A percentile compares a stretch with the other conserved stretches of the same genome.
Evolutionary conservation across 2,113 vertebrate species (phyloP).

Genomic region (Oryzias melastigma): DNA sequence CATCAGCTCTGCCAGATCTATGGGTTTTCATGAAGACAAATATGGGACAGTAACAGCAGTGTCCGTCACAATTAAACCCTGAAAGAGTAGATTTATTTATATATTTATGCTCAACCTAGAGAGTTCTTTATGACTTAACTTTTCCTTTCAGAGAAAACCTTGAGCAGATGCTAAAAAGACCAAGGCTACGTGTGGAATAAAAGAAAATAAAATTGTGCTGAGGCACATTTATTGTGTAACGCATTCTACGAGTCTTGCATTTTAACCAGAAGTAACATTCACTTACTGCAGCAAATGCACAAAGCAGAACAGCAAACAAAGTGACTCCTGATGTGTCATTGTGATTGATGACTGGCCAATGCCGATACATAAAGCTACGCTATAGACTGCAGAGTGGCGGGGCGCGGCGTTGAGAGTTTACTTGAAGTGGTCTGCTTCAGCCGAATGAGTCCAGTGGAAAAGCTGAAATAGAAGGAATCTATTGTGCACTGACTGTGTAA

Average conservation of each 20-base stretch:
- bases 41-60: neutral
- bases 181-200: neutral
- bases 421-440: conserved; percentile 1
- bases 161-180: neutral
- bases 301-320: conserved; percentile 34
- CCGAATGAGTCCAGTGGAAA: conserved; percentile 16
- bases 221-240: conserved; percentile 9
- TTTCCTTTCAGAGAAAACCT: neutral
- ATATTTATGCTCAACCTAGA: neutral
- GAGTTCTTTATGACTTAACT: neutral
- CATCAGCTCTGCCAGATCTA: conserved; percentile 17
- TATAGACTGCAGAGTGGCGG: conserved; percentile 18
- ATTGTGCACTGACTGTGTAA: conserved; percentile 15
- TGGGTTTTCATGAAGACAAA: conserved; percentile 10
- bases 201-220: neutral
- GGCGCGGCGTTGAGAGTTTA: conserved; percentile 25
- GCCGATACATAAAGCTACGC: conserved; percentile 37
- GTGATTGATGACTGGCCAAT: conserved; percentile 44
- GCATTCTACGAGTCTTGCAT: conserved; percentile 3
- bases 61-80: neutral
- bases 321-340: conserved; percentile 25
- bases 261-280: conserved; percentile 17
- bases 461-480: conserved; percentile 27
- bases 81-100: conserved; percentile 11
- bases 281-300: conserved; percentile 25